Evolutionary conservation across 1,140 invertebrate species (phyloP).

Genomic region (Papilio helenus): DNA sequence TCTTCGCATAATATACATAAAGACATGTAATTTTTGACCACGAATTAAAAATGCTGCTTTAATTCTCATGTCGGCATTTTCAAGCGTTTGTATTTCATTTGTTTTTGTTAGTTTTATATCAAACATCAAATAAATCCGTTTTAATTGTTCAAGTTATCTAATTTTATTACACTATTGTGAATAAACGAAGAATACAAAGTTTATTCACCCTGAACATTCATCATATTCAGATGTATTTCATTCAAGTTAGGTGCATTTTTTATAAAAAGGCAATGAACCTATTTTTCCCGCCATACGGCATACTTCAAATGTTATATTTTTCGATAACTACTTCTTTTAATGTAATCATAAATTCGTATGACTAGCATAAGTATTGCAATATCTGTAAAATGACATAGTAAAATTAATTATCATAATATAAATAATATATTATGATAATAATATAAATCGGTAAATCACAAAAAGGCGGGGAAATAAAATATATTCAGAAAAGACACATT

Average conservation of each 20-base stretch:
- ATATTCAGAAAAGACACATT: not conserved
- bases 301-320: not conserved
- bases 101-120: conserved; percentile 7
- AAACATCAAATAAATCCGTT: not conserved
- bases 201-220: not conserved
- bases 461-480: not conserved
- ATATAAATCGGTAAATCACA: too few relatives aligned
- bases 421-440: too few relatives aligned
- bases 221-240: not conserved
- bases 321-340: not conserved
- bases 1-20: not conserved
- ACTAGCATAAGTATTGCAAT: too few relatives aligned
- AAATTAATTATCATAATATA: too few relatives aligned
- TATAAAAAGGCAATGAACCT: not conserved
- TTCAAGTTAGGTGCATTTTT: not conserved
- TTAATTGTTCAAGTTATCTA: not conserved
- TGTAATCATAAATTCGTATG: not conserved
- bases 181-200: not conserved
- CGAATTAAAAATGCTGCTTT: not conserved
- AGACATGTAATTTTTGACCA: not conserved
- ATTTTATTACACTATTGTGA: conserved; percentile 10
- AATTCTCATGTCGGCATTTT: conserved; percentile 9
- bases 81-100: conserved; percentile 2
- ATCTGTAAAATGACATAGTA: too few relatives aligned
- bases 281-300: not conserved